Percentiles rank a stretch among this genome's conserved stretches.
Conservation (phyloP, 2,797 vertebrate genomes). For the Chiloscyllium punctatum region DNA sequence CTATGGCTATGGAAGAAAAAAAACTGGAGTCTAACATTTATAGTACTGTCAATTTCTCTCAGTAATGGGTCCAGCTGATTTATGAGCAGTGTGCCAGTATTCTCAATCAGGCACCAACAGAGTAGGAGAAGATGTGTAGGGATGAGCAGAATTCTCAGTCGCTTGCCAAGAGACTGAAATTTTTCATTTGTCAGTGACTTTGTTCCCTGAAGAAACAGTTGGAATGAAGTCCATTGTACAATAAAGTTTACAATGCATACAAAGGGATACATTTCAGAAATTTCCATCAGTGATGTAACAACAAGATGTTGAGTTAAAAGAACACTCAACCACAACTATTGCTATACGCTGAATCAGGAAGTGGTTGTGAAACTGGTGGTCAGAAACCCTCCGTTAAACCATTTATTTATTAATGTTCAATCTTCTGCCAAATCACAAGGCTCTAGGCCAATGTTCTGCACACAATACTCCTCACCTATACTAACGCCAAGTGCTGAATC, state of each 20-base stretch:
- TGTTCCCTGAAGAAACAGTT: background rate
- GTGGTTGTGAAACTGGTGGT: background rate
- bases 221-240: background rate
- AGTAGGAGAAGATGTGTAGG: conserved; percentile 49
- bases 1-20: background rate
- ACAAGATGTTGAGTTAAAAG: background rate
- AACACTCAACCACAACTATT: background rate
- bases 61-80: conserved; percentile 49
- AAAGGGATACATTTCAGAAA: background rate
- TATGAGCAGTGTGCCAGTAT: conserved; percentile 48
- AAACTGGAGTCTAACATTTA: conserved; percentile 43
- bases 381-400: background rate
- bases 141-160: conserved; percentile 50
- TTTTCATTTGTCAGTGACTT: conserved; percentile 14
- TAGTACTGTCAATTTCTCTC: conserved; percentile 47
- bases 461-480: too few relatives aligned
- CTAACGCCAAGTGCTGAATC: background rate
- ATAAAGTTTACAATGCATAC: background rate
- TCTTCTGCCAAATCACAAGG: background rate
- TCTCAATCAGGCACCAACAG: conserved; percentile 47
- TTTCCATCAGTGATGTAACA: background rate
- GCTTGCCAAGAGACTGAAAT: conserved; percentile 49
- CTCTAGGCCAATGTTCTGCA: background rate
- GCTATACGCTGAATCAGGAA: background rate
- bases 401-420: background rate